Evolutionary conservation across 1,140 invertebrate species (phyloP).

Genomic region (Lordiphosa clarofinis): DNA sequence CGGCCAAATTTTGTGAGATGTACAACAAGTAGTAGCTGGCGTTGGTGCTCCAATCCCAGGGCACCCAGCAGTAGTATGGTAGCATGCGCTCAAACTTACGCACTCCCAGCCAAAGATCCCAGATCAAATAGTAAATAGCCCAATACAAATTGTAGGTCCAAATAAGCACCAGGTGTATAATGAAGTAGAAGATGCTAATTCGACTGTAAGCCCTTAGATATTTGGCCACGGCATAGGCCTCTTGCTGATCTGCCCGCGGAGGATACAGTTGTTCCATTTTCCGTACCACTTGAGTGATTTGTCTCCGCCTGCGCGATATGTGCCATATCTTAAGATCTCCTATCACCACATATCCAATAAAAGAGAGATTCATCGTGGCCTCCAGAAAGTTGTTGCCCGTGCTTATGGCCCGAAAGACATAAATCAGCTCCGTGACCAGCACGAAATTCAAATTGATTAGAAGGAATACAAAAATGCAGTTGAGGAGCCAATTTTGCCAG

Average conservation of each 20-base stretch:
- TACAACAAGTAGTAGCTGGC: constrained; percentile 58
- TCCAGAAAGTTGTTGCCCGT: constrained; percentile 58
- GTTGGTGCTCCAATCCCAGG: constrained; percentile 62
- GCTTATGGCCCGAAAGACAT: constrained; percentile 50
- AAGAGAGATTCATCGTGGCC: constrained; percentile 65
- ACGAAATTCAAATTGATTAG: constrained; percentile 55
- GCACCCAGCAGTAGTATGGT: constrained; percentile 64
- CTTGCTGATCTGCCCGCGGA: constrained; percentile 7
- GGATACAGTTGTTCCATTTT: constrained; percentile 50
- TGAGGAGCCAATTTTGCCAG: constrained; percentile 18
- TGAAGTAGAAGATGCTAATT: constrained; percentile 48
- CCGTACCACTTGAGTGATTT: constrained; percentile 35
- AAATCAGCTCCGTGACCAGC: constrained; percentile 52
- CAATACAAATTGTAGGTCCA: constrained; percentile 71
- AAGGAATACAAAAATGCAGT: constrained; percentile 29
- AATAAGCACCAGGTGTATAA: constrained; percentile 51
- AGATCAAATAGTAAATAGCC: constrained; percentile 54
- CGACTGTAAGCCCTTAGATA: constrained; percentile 30
- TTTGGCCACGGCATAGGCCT: constrained; percentile 14
- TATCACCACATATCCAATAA: constrained; percentile 63
- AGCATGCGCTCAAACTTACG: constrained; percentile 40
- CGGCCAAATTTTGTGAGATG: constrained; percentile 47
- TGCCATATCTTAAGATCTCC: constrained; percentile 58
- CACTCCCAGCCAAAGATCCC: constrained; percentile 47
- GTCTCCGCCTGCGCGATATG: constrained; percentile 31